These are phyloP conservation scores for Nymphalis polychloros DNA, from an alignment of 2,888 invertebrate species.

Conservation along the genomic window DNA sequence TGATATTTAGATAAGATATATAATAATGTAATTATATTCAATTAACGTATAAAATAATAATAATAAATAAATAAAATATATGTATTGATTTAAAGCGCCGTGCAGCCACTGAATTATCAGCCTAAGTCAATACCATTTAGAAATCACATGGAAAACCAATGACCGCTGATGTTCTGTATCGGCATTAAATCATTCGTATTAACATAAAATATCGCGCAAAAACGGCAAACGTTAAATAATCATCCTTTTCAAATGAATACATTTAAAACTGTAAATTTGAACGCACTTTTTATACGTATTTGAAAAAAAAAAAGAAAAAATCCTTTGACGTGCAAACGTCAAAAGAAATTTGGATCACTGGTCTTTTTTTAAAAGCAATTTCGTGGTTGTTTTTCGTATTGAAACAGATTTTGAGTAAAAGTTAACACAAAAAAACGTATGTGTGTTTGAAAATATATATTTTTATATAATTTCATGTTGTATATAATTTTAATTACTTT, in stretches of 20 bases:
- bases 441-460: neutral
- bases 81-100: slow-evolving; percentile 1
- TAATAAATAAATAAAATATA: no score
- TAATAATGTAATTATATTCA: no score
- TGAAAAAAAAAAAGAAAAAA: neutral
- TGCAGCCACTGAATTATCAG: slow-evolving; percentile 7
- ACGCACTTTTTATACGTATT: slow-evolving; percentile 21
- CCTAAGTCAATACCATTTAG: slow-evolving; percentile 25
- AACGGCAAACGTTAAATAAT: slow-evolving; percentile 35
- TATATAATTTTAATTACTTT: no score
- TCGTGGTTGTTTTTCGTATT: no score
- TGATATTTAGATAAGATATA: no score
- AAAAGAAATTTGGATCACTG: slow-evolving; percentile 2
- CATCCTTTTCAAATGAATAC: slow-evolving; percentile 33
- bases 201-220: slow-evolving; percentile 35
- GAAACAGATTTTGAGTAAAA: neutral
- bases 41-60: no score
- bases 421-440: neutral
- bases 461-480: no score
- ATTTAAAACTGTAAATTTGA: slow-evolving; percentile 33
- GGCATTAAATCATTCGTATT: slow-evolving; percentile 35
- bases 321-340: neutral
- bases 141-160: slow-evolving; percentile 32
- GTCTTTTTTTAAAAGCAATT: slow-evolving; percentile 1
- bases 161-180: slow-evolving; percentile 30